Evolutionary conservation across 2,888 invertebrate genomes (phyloP), one percentile per base, ranked within the genome.

Genomic region (Sinopyrophorus schimmeli): DNA sequence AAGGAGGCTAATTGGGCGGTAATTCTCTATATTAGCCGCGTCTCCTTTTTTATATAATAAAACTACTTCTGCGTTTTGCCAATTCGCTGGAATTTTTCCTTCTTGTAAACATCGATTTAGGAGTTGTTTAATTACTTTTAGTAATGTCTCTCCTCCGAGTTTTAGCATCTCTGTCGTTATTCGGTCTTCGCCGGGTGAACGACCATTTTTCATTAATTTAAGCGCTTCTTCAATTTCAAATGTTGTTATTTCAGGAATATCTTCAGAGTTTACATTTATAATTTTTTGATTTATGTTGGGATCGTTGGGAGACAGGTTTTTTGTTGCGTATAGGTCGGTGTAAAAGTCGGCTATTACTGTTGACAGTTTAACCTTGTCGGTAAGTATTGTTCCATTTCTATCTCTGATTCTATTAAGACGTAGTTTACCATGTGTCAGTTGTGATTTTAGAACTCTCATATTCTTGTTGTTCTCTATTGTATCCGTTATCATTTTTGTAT

Each of bases 401-500:
- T 27, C 4, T 11, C 14, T 27, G 10, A 27, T 3, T 3, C 7
- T 27, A 9, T 11, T 11, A 14, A 27, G 27, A 10, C 11, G 5
- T 27, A 27, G 14, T 27, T 27, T 27, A 11, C 9, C 12, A 7
- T 11, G 11, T 27, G 10, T 27, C 3, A 27, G 27, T 27, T 9
- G 3, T 27, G 27, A 27, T 27, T 27, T 27, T 11, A 27, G 27
- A 27, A 27, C 27, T 27, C 12, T 27, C 27, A 27, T 11, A 7
- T 27, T 27, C 27, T 27, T 27, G 11, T 27, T 27, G 11, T 9
- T 27, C 27, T 27, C 27, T 9, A 27, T 27, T 27, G 27, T 27
- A 27, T 27, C 27, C 7, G 11, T 27, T 12, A 24, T 27, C 27
- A 27, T 27, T 27, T 27, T 27, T 7, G n/a, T 27, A 11, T 27